A percentile compares a stretch with the other conserved stretches of the same genome.
Evolutionary conservation across 2,113 vertebrate species (phyloP).

Genomic region (Microcebus jonahi): DNA sequence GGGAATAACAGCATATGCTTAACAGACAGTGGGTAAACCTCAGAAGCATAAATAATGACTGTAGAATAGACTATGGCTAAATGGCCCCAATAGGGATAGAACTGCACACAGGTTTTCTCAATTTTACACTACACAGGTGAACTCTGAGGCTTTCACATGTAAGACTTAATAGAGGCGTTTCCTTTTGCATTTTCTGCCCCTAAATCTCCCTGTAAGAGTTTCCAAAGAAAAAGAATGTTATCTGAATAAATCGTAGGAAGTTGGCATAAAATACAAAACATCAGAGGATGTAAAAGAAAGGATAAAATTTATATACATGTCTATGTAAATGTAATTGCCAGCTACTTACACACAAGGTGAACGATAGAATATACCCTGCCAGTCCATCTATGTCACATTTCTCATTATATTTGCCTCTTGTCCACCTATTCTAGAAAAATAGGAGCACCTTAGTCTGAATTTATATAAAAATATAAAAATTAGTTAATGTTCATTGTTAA

Average conservation of each 20-base stretch:
- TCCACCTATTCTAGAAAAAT: not conserved
- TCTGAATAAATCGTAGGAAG: not conserved
- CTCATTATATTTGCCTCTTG: not conserved
- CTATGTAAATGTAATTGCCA: not conserved
- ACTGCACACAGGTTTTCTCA: not conserved
- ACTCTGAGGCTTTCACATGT: not conserved
- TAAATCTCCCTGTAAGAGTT: not conserved
- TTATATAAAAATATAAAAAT: not conserved
- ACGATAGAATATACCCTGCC: not conserved
- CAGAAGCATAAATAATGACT: not conserved
- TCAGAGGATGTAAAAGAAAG: not conserved
- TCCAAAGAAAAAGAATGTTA: not conserved
- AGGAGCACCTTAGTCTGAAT: not conserved
- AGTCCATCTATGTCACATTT: not conserved
- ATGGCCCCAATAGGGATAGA: not conserved
- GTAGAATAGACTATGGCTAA: not conserved
- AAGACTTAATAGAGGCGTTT: not conserved
- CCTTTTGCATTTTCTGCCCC: not conserved
- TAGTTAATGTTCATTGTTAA: not conserved
- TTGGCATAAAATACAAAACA: not conserved
- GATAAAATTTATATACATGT: not conserved
- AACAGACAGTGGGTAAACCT: not conserved
- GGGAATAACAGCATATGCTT: not conserved
- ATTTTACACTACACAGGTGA: not conserved
- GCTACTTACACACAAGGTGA: not conserved